phyloP scores from a whole-genome alignment of 2,113 vertebrate genomes.

The Erythrocercus mccallii region DNA sequence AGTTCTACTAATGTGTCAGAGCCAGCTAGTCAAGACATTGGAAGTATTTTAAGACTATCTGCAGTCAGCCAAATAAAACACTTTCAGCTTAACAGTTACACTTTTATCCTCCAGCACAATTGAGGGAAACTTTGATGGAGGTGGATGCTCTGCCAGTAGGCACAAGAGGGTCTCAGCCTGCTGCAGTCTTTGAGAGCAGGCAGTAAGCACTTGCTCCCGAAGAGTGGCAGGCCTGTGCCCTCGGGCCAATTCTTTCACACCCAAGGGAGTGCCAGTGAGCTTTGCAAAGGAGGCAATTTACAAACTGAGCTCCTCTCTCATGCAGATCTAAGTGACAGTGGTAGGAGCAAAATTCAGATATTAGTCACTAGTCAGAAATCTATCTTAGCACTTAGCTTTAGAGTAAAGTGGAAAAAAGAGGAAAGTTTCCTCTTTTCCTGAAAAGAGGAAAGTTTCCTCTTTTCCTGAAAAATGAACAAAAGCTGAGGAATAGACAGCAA shows the following conservation, averaged over 20 bases:
- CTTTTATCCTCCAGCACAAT: neutral
- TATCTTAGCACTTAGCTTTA: neutral
- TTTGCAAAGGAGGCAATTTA: neutral
- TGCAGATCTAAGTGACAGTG: neutral
- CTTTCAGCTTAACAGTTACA: neutral
- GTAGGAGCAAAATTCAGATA: neutral
- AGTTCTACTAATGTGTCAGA: neutral
- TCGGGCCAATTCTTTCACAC: neutral
- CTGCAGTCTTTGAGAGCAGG: neutral
- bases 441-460: too few species aligned
- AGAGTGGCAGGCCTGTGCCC: neutral
- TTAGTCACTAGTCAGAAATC: neutral
- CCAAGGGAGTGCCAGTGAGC: neutral
- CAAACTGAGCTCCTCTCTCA: neutral
- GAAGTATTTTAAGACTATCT: neutral
- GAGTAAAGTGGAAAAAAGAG: neutral
- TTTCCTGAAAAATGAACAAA: neutral
- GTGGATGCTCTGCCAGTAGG: neutral
- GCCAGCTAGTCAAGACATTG: neutral
- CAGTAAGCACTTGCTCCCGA: rapidly evolving
- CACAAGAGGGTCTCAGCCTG: neutral
- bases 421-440: neutral
- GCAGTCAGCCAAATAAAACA: neutral
- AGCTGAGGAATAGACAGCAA: neutral
- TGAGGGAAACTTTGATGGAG: neutral